phyloP scores from a whole-genome alignment of 2,888 invertebrate genomes.

The Caenorhabditis parvicauda region DNA sequence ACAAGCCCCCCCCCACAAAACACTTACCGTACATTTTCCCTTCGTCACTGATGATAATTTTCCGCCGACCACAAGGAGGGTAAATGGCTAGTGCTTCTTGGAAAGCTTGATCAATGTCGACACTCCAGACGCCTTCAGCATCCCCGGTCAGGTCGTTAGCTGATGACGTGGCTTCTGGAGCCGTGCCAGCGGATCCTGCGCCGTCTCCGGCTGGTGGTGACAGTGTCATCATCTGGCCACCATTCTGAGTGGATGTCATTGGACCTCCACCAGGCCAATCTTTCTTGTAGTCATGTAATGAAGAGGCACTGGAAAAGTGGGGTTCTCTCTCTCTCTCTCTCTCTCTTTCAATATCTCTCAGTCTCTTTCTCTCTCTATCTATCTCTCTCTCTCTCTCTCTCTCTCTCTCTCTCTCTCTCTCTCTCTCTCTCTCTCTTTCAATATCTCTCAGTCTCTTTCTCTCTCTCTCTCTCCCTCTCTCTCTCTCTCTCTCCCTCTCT shows the following conservation, averaged over 20 bases:
- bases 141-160: slow-evolving; percentile 67
- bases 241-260: slow-evolving; percentile 3
- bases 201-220: slow-evolving; percentile 39
- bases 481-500: no score
- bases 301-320: no score
- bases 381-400: no score
- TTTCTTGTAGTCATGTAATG: slow-evolving; percentile 18
- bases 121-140: slow-evolving; percentile 99
- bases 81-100: slow-evolving; percentile 99
- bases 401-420: no score
- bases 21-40: slow-evolving; percentile 98
- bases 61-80: slow-evolving; percentile 97
- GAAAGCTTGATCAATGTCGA: slow-evolving; percentile 95
- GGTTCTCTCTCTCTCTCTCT: no score
- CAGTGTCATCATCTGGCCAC: slow-evolving; percentile 34
- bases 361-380: no score
- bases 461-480: no score
- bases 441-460: no score
- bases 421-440: no score
- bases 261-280: slow-evolving; percentile 17
- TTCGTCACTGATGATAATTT: slow-evolving; percentile 99
- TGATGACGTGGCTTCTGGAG: slow-evolving; percentile 31
- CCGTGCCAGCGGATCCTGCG: slow-evolving; percentile 23
- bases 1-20: no score
- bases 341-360: no score